Percentiles rank a stretch among this genome's conserved stretches.
Evolutionary conservation across 2,797 vertebrate species (phyloP).

Genomic region (Esox masquinongy): DNA sequence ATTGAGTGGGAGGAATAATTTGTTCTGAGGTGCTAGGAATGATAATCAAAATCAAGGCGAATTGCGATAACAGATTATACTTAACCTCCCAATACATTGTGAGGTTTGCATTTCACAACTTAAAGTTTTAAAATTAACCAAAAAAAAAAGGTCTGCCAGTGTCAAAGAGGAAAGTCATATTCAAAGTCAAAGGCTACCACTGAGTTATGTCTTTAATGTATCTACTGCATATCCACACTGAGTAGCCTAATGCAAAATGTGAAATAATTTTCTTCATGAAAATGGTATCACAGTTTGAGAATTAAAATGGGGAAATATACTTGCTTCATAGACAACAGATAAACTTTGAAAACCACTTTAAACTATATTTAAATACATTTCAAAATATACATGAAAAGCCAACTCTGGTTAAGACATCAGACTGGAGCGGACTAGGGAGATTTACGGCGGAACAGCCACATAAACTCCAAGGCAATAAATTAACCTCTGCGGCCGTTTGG

Average conservation of each 20-base stretch:
- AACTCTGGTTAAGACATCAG: slow-evolving; percentile 55
- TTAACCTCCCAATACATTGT: not conserved
- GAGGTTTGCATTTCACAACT: not conserved
- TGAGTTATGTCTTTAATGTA: not conserved
- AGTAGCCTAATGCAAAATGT: not conserved
- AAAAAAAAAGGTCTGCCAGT: not conserved
- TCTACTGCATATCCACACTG: not conserved
- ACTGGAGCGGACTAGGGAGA: slow-evolving; percentile 31
- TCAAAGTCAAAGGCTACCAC: not conserved
- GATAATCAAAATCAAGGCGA: slow-evolving; percentile 41
- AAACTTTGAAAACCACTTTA: slow-evolving; percentile 35
- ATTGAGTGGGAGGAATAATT: slow-evolving; percentile 23
- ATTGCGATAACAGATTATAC: slow-evolving; percentile 17
- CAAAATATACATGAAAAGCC: slow-evolving; percentile 28
- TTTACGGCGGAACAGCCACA: slow-evolving; percentile 49
- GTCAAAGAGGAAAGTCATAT: not conserved
- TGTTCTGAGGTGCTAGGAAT: slow-evolving; percentile 29
- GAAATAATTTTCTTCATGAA: slow-evolving; percentile 8
- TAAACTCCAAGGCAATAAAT: slow-evolving; percentile 54
- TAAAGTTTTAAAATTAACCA: not conserved
- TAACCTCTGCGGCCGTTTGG: slow-evolving; percentile 30
- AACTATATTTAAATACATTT: slow-evolving; percentile 16
- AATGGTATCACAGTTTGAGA: slow-evolving; percentile 15
- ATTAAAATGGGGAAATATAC: slow-evolving; percentile 25
- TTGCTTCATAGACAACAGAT: slow-evolving; percentile 27